Evolutionary conservation across 2,797 vertebrate genomes (phyloP), one percentile per base, ranked within the genome.

Genomic region (Distichodus sexfasciatus): DNA sequence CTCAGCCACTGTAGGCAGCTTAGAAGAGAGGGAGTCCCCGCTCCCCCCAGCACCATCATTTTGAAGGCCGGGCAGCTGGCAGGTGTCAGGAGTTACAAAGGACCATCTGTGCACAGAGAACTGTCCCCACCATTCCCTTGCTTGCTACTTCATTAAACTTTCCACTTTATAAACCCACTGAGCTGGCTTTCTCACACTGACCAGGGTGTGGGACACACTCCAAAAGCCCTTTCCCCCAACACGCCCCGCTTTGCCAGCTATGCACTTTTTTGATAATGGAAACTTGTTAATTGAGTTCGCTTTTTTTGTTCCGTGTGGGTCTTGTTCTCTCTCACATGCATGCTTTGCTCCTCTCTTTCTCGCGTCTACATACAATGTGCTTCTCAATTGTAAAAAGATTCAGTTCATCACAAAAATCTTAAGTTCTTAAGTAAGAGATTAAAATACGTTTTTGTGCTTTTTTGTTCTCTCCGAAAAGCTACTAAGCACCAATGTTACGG

Each of bases 21-120:
- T 86, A 85, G 90, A 89, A 92, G 90, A 91, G 90, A 89, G 91
- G 88, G 87, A 88, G 90, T 90, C 78, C 81, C 79, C 83, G 79
- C 86, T 82, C 82, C 85, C 92, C 91, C 90, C 86, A 41, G 41
- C 68, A 48, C 77, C 68, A 70, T 81, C 76, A 73, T 75, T 79
- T 74, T 74, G 77, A 77, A 79, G 80, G 58, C 72, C 89, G 91
- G 95, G 93, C 96, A 97, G 95, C 95, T 97, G 95, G 94, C 94
- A 95, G 94, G 96, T 96, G 96, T 98, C 95, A 95, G 89, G 84
- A 81, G 90, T 93, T 92, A 98, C 95, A 98, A 97, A 94, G 92
- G 91, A 91, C 95, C 96, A 97, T 98, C 96, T 98, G 96, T 95
- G 93, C 92, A 85, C 87, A 83, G 83, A 84, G 89, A 87, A 89